Evolutionary conservation across 2,797 vertebrate genomes (phyloP).

Genomic region (Alcedo quadribrachys): DNA sequence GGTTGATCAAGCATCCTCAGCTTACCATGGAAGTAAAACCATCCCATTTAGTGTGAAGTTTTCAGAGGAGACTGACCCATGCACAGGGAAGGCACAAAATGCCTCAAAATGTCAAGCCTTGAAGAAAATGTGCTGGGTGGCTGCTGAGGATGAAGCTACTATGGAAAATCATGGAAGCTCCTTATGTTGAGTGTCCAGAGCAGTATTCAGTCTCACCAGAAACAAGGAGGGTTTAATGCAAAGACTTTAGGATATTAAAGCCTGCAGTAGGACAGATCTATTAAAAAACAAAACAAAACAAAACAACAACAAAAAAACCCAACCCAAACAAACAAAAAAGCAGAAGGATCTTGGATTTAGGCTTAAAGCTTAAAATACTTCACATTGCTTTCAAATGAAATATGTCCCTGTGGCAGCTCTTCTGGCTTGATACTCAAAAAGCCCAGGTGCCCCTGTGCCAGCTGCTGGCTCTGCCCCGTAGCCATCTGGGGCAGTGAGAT

Average conservation of each 20-base stretch:
- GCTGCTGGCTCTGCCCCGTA: not conserved
- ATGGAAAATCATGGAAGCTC: not conserved
- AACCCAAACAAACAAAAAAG: not conserved
- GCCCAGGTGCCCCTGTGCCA: not conserved
- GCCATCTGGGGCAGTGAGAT: fast-evolving
- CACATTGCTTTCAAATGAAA: not conserved
- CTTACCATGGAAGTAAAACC: not conserved
- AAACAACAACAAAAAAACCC: too few species aligned
- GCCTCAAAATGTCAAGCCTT: fast-evolving
- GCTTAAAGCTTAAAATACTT: not conserved
- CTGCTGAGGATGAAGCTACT: not conserved
- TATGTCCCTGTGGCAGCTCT: not conserved
- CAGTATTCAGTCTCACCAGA: not conserved
- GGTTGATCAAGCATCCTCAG: not conserved
- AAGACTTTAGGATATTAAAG: not conserved
- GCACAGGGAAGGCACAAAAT: not conserved
- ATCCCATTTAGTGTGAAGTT: not conserved
- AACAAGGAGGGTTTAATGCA: not conserved
- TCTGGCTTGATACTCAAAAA: not conserved
- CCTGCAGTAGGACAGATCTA: not conserved
- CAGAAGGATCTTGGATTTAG: not conserved
- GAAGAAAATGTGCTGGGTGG: not conserved
- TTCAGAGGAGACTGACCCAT: not conserved
- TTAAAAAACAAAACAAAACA: not conserved
- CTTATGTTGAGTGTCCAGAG: not conserved